Conservation (phyloP, 2,888 invertebrate genomes). For the Caenorhabditis imperialis region DNA sequence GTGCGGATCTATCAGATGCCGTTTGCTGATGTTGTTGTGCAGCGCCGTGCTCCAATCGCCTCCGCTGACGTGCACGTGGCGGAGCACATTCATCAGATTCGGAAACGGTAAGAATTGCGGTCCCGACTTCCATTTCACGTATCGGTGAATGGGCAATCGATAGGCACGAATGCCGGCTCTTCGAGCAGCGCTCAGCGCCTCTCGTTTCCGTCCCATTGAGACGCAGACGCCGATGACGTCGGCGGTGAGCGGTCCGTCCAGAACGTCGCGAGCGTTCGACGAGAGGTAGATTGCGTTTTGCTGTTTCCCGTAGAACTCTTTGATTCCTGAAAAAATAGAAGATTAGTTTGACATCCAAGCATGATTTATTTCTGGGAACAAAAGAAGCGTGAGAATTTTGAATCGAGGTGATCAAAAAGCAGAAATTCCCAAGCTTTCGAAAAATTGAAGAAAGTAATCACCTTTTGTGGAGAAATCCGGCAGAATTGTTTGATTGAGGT, state of each 20-base stretch:
- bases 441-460: no score
- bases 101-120: conserved; percentile 64
- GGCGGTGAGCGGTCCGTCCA: conserved; percentile 71
- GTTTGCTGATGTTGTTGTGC: conserved; percentile 57
- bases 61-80: conserved; percentile 59
- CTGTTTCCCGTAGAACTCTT: conserved; percentile 23
- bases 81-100: conserved; percentile 62
- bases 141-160: conserved; percentile 68
- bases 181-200: conserved; percentile 64
- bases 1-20: conserved; percentile 39
- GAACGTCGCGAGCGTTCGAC: conserved; percentile 59
- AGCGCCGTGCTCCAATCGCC: conserved; percentile 74
- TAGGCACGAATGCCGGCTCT: conserved; percentile 55
- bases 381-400: no score
- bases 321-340: conserved; percentile 34
- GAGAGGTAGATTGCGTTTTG: conserved; percentile 62
- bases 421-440: no score
- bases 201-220: conserved; percentile 61
- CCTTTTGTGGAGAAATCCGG: conserved; percentile 48
- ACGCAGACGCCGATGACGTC: conserved; percentile 62
- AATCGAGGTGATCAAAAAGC: no score
- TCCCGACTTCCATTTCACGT: conserved; percentile 72
- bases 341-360: no score
- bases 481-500: conserved; percentile 42
- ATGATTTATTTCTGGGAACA: no score